Base-by-base conservation (phyloP, 1,140 invertebrate genomes). In the Homarus americanus region DNA sequence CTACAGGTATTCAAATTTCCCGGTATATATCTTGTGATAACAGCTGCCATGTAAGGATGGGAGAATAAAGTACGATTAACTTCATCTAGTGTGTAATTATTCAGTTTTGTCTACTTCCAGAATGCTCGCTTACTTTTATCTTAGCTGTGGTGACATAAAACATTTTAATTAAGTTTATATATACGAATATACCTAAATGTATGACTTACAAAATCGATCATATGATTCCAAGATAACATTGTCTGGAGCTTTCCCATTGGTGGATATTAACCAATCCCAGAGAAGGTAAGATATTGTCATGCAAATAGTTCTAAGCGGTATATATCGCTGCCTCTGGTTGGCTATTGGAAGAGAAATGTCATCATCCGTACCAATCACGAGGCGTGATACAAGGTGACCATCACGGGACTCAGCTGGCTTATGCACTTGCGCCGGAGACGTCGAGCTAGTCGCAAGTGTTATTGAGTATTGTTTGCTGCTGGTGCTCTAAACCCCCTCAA, bases 341-440 rank as follows among this genome's bases (percentile, higher is more conserved):
- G 87, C 2, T n/a, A 0, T 75, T n/a, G 12, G 41, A 15, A 20
- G 34, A 75, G 72, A 63, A 63, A 75, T 78, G 49, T 83, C 34
- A 84, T 20, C 34, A 53, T 32, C 36, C 20, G 66, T 28, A 34
- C 87, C 87, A 90, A 83, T 90, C 87, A 90, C 69, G 69, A 79
- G 80, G 24, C 53, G 1, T 28, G 53, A 78, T 32, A 83, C 44
- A 58, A 38, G 32, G 34, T 36, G 36, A 41, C 82, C 66, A 85
- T 92, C 91, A 89, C 87, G 87, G 72, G 87, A 83, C 79, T 36
- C 49, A 24, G 15, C 36, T 58, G 24, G 32, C 44, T 76, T 7
- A 44, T 75, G 80, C 87, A 82, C 79, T 90, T 84, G 80, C 78
- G 87, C 87, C 80, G 72, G 69, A 83, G 87, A 83, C 87, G 69